A percentile compares a stretch with the other conserved stretches of the same genome.
Conservation (phyloP, 1,140 invertebrate genomes). For the Metopolophium dirhodum region DNA sequence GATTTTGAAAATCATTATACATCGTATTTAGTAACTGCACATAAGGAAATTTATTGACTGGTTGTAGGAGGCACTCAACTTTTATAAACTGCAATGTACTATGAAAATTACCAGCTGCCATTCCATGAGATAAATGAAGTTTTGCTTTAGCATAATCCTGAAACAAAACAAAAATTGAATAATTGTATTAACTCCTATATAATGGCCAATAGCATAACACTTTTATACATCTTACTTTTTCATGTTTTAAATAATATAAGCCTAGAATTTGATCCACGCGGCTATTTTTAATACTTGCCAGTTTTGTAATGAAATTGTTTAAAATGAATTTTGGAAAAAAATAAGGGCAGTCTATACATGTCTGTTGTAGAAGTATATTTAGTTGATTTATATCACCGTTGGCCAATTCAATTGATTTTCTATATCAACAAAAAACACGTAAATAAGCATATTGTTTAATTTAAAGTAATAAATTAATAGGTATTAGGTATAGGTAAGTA, state of each 20-base stretch:
- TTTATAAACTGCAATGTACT: conserved; percentile 22
- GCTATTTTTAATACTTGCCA: neutral
- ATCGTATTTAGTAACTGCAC: conserved; percentile 28
- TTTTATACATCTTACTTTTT: neutral
- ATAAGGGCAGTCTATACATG: neutral
- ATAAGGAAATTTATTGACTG: neutral
- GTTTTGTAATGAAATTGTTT: neutral
- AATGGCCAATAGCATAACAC: neutral
- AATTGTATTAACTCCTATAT: neutral
- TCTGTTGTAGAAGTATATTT: neutral
- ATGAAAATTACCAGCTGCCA: conserved; percentile 18
- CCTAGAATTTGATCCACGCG: neutral
- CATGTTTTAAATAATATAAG: conserved; percentile 41
- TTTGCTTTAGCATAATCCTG: conserved; percentile 46
- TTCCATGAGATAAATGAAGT: conserved; percentile 8
- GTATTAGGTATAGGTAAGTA: too few species aligned
- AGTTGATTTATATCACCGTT: neutral
- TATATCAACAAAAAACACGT: neutral
- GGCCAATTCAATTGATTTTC: conserved; percentile 12
- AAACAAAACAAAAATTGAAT: neutral
- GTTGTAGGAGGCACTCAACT: conserved; percentile 24
- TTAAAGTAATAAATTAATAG: too few species aligned
- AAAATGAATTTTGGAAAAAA: neutral
- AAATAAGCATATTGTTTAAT: too few species aligned
- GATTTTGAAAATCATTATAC: neutral